Base-by-base conservation (phyloP, 2,888 invertebrate genomes). In the Dicranocentrus wangi region DNA sequence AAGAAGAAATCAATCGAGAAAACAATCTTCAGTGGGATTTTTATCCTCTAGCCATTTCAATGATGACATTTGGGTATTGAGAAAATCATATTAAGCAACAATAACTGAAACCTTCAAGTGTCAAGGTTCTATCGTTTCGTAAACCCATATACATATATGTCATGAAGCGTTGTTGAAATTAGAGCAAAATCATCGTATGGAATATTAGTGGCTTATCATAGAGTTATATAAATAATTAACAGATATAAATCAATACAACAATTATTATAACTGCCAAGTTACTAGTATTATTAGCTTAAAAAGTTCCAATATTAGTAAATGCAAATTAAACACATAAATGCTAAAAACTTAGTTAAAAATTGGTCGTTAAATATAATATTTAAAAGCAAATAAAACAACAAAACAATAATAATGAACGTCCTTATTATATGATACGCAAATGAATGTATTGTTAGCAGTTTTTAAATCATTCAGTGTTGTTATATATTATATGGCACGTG, bases 401-500 rank as follows among this genome's bases (percentile, higher is more conserved):
- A 70, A 68, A 27, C 68, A 39, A 42, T 25, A 39, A 42, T 25
- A 70, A 55, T 19, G 42, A 58, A 42, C 25, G 23, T 25, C 17
- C 47, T 42, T 65, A 23, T 42, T 61, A 32, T 15, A 53, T 19
- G 15, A 27, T 27, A 25, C 17, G 25, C 19, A 60, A 58, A 28
- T 28, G 17, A 61, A 61, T 61, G 28, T 17, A 17, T 61, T 25
- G 17, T 17, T 17, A 61, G 32, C 32, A 61, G 28, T 13, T 58
- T 25, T 55, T 58, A 13, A 23, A 58, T 2, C 55, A n/a, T 17
- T 28, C 3, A 32, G 61, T 65, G 58, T 43, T 47, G 53, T 15
- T 42, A 43, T 17, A 13, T 13, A 51, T 5, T 51, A 21, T 75
- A 75, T 75, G 68, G 68, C 68, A 76, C 68, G 28, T 68, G 8